Evolutionary conservation across 2,797 vertebrate genomes (phyloP).

Genomic region (Threskiornis aethiopicus): DNA sequence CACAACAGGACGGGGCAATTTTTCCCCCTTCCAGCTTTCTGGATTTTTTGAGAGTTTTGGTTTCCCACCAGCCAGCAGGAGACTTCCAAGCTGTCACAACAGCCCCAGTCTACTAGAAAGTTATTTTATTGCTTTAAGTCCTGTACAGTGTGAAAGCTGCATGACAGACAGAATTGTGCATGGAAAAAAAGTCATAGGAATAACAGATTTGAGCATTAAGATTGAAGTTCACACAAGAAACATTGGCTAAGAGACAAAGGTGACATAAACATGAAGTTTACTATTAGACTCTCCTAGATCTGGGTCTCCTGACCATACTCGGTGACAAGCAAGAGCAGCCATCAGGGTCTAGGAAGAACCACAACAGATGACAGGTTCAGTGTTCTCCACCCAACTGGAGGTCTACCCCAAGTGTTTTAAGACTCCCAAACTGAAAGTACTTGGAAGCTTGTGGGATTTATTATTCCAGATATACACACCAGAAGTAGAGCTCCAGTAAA

Average conservation of each 20-base stretch:
- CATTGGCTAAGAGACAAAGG: conserved; percentile 10
- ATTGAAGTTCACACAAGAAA: conserved; percentile 10
- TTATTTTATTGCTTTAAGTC: conserved; percentile 20
- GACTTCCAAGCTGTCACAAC: not conserved
- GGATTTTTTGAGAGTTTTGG: not conserved
- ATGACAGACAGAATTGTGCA: not conserved
- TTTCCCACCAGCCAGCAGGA: conserved; percentile 13
- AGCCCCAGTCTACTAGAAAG: not conserved
- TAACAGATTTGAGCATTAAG: not conserved
- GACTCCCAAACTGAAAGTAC: not conserved
- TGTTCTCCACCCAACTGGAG: not conserved
- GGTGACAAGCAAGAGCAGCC: not conserved
- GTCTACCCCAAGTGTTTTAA: not conserved
- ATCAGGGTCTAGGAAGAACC: not conserved
- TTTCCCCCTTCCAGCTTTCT: not conserved
- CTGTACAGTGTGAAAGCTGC: not conserved
- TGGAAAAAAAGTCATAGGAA: not conserved
- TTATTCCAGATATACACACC: not conserved
- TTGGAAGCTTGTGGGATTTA: not conserved
- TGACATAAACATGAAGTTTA: not conserved
- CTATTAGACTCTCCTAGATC: not conserved
- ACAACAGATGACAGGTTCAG: not conserved
- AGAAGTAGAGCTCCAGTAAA: not conserved
- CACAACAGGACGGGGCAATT: not conserved
- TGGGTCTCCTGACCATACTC: not conserved